Evolutionary conservation across 1,140 invertebrate species (phyloP).

Genomic region (Drosophila pachea): DNA sequence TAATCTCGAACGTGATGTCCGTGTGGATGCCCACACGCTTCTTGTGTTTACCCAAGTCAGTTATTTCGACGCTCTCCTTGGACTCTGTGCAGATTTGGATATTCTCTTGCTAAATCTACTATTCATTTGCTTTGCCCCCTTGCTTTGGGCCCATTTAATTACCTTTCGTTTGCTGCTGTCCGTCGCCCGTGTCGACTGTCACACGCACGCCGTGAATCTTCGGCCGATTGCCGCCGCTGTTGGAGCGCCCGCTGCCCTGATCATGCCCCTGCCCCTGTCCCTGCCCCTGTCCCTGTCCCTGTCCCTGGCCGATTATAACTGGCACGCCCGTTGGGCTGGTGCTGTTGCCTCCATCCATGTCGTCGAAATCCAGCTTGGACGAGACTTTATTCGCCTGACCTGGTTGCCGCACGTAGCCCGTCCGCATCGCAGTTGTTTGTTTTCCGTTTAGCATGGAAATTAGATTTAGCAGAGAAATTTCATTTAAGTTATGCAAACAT

Average conservation of each 20-base stretch:
- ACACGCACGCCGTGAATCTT: conserved; percentile 79
- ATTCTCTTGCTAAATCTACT: conserved; percentile 28
- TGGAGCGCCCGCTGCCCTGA: conserved; percentile 44
- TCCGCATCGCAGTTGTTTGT: conserved; percentile 54
- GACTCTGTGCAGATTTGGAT: conserved; percentile 45
- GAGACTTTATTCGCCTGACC: conserved; percentile 76
- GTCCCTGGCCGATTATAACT: conserved; percentile 43
- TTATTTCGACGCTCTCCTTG: conserved; percentile 78
- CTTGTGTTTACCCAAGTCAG: conserved; percentile 75
- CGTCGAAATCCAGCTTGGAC: conserved; percentile 77
- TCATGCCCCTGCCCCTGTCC: conserved; percentile 50
- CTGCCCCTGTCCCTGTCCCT: conserved; percentile 44
- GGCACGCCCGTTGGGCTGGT: conserved; percentile 59
- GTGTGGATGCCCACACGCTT: conserved; percentile 78
- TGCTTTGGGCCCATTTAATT: conserved; percentile 60
- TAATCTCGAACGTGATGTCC: conserved; percentile 78
- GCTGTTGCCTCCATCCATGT: conserved; percentile 46
- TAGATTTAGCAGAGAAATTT: conserved; percentile 69
- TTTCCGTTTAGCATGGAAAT: conserved; percentile 75
- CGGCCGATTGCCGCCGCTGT: conserved; percentile 59
- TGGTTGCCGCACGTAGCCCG: conserved; percentile 45
- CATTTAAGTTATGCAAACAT: conserved; percentile 73
- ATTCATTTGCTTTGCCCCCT: conserved; percentile 38
- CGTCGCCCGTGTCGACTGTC: conserved; percentile 77
- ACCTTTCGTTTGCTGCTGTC: conserved; percentile 77